Evolutionary conservation across 2,113 vertebrate species (phyloP), one percentile per base, ranked within the genome.

Genomic region (Oophaga pumilio): DNA sequence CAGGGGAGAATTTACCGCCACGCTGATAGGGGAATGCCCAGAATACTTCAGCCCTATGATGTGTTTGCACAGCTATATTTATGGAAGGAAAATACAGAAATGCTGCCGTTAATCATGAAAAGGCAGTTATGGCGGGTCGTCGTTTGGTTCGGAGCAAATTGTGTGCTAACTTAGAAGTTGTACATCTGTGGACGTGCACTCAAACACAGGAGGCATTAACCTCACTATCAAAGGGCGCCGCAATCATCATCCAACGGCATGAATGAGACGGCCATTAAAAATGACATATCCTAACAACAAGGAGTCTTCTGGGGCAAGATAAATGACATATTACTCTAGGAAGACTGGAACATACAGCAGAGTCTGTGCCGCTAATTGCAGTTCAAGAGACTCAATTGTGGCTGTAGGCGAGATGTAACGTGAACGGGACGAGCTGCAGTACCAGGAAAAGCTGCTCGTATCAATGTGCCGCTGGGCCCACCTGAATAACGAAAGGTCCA

Each of bases 31-130:
- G 76, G 50, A 62, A 78, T 20, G 76, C 59, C 85, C 76, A 68
- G 24, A 86, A 50, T 77, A 52, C 59, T 85, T 66, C 74, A 77
- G 76, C 18, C 60, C 62, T 69, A 24, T 69, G 60, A 86, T 86
- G 50, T 80, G 74, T 79, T 86, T 80, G 76, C 62, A 69, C 85
- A 80, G 60, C 24, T 86, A 56, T 43, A 66, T 56, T 79, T 79
- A 52, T 50, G 68, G 56, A 79, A 14, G 57, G 76, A 53, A 77
- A 76, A 77, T n/a, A 80, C 62, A 69, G 81, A 28, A 85, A 56
- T n/a, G 59, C 76, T 56, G 8, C 56, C 73, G 68, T 86, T 79
- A 52, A 86, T 86, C 76, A 69, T 86, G 24, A 22, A 69, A 14
- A 33, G 20, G 15, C 50, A 18, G 14, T 14, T 66, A 66, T 11